Base-by-base conservation (phyloP, 2,113 vertebrate species). In the Chionodraco myersi region DNA sequence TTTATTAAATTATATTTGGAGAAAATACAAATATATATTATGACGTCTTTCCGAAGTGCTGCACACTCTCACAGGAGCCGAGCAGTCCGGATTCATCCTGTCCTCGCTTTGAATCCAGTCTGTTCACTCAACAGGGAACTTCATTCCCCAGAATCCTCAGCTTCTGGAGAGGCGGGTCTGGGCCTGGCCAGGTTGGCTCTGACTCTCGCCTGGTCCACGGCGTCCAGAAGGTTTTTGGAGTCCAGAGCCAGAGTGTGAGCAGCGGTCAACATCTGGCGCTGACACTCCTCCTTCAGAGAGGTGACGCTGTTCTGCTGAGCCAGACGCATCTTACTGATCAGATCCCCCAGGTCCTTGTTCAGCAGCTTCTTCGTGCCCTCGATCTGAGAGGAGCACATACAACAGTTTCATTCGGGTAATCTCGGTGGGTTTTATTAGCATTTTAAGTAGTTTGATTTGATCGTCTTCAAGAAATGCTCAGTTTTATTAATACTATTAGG, bases 301-400 rank as follows among this genome's bases (percentile, higher is more conserved):
- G 98, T 99, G 51, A 97, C 79, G 0, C 94, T 91, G 0, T 99
- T 98, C 94, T 99, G 98, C 94, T 99, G 97, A 0, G 97, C 97
- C 92, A 99, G 89, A 0, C 96, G 93, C 97, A 99, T 98, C 95
- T 99, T 99, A 64, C 90, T 95, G 91, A 99, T 98, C 67, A 99
- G 94, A 15, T 97, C 96, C 0, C 95, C 95, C 69, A 99, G 63
- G 86, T 99, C 98, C 79, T 97, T 98, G 91, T 98, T 99, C 73
- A 99, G 95, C 23, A 99, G 93, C 73, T 97, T 97, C 94, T 98
- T 96, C 0, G 98, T 99, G 15, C 97, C 97, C 73, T 98, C 96
- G 13, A 95, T 94, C 95, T 95, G 82, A 1, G n/a, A 36, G 73
- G 18, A 52, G 26, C 64, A 65, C 36, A 51, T 18, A 15, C 26